phyloP scores from a whole-genome alignment of 1,140 invertebrate genomes.

The Melanaphis sacchari region DNA sequence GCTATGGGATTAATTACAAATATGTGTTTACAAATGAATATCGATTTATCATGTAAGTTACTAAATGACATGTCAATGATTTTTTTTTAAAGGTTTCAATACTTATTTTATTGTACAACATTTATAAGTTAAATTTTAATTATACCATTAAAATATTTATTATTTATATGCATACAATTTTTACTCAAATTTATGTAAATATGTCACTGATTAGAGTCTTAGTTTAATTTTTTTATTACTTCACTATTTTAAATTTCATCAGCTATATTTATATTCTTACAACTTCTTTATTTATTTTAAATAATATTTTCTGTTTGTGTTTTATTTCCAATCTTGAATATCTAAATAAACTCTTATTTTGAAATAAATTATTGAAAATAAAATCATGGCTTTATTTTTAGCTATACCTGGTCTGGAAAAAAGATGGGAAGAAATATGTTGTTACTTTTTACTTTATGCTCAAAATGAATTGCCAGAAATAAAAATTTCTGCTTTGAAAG shows the following conservation, averaged over 20 bases:
- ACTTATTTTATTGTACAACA: neutral
- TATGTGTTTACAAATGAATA: conserved; percentile 35
- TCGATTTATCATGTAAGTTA: conserved; percentile 38
- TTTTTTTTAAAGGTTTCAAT: neutral
- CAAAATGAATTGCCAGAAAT: conserved; percentile 12
- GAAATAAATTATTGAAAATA: neutral
- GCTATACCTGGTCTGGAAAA: conserved; percentile 44
- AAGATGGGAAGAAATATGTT: conserved; percentile 55
- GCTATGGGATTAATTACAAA: conserved; percentile 43
- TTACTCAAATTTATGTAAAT: no score
- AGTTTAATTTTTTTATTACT: neutral
- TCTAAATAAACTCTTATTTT: neutral
- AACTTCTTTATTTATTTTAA: neutral
- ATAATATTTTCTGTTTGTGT: neutral
- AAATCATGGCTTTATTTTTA: conserved; percentile 15
- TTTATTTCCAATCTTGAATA: neutral
- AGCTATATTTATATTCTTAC: neutral
- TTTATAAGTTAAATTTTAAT: neutral
- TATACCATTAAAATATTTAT: neutral
- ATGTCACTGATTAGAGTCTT: no score
- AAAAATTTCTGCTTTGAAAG: conserved; percentile 36
- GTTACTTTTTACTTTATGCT: conserved; percentile 47
- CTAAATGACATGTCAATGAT: neutral
- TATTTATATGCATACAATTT: neutral
- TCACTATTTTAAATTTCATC: neutral